Base-by-base conservation (phyloP, 1,140 invertebrate genomes). In the Cephus cinctus region DNA sequence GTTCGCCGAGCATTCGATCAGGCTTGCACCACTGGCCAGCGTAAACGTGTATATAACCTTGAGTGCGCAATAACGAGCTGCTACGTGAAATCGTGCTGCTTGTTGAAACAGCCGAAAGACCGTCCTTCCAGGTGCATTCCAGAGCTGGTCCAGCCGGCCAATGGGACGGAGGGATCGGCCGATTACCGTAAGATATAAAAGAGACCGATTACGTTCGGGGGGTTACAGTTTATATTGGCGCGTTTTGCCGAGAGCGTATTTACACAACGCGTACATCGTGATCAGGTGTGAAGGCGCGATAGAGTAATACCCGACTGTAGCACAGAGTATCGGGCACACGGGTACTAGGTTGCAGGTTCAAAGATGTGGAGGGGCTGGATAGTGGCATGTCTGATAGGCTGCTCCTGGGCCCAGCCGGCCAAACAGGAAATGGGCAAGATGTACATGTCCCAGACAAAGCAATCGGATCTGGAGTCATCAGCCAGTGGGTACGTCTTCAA, bases 121-220 rank as follows among this genome's bases (percentile, higher is more conserved):
- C 21, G 42, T 50, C 51, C 56, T 54, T 57, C 40, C 50, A 55
- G 46, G 44, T 49, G 50, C 43, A 59, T 36, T 56, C 32, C 19
- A 31, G 32, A 41, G 46, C 53, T 22, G 14, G 19, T 9, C 35
- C 27, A 22, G 32, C 14, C 34, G 43, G 47, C 47, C 47, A 56
- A 59, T 57, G 50, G 52, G 44, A 38, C 44, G 42, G 25, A 44
- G 22, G 40, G 35, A 46, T 45, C 32, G 48, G 36, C 19, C n/a
- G 39, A 56, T 50, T 41, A 40, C 27, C 47, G 41, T 38, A 46
- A 59, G 23, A 44, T 71, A 71, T 71, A 71, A 70, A 71, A 70
- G 69, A 61, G 50, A 45, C 35, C 27, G 35, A 25, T 44, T 42
- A 52, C 47, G 47, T 39, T 45, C 30, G 22, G 30, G 12, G 20